Percentiles rank a stretch among this genome's conserved stretches.
Conservation (phyloP, 2,888 invertebrate species). For the Tyria jacobaeae region DNA sequence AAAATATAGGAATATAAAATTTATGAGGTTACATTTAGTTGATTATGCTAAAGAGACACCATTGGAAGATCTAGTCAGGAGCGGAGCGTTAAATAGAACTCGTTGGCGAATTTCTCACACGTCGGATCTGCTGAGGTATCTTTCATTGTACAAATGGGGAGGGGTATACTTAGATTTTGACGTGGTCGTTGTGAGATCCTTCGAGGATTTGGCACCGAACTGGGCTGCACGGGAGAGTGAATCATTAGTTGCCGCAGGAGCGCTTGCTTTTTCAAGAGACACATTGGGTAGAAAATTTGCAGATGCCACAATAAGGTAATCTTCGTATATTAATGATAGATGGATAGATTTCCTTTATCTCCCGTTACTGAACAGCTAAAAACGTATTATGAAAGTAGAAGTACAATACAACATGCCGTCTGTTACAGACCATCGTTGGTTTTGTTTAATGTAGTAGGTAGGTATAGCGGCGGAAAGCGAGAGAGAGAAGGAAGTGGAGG, state of each 20-base stretch:
- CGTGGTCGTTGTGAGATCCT: constrained; percentile 33
- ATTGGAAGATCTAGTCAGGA: constrained; percentile 25
- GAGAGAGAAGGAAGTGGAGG: too few relatives aligned
- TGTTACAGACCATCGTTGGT: too few relatives aligned
- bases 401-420: too few relatives aligned
- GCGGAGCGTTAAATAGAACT: constrained; percentile 23
- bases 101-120: constrained; percentile 34
- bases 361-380: too few relatives aligned
- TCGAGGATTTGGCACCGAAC: constrained; percentile 41
- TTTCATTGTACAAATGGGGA: constrained; percentile 44
- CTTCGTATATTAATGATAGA: too few relatives aligned
- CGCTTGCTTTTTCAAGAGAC: constrained; percentile 29
- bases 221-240: constrained; percentile 37
- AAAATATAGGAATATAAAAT: constrained; percentile 34
- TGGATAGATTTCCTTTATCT: too few relatives aligned
- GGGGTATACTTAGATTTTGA: constrained; percentile 50
- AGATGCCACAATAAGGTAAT: constrained; percentile 2
- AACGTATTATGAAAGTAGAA: too few relatives aligned
- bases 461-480: too few relatives aligned
- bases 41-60: constrained; percentile 40
- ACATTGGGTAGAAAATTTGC: constrained; percentile 28
- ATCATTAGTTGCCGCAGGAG: constrained; percentile 3
- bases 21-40: constrained; percentile 27
- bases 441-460: too few relatives aligned
- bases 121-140: constrained; percentile 43